Evolutionary conservation across 2,888 invertebrate genomes (phyloP).

Genomic region (Lampropteryx suffumata): DNA sequence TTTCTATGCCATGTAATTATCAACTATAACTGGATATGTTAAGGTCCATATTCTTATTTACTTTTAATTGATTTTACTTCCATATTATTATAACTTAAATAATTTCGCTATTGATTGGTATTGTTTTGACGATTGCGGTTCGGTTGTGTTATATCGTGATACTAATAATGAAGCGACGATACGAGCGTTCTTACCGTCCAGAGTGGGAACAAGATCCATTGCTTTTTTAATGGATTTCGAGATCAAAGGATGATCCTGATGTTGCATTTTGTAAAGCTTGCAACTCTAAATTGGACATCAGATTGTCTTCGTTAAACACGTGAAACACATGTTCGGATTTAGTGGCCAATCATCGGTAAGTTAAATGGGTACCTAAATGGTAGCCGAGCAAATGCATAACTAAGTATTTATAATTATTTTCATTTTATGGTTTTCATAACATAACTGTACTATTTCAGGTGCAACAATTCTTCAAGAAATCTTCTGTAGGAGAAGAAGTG

Average conservation of each 20-base stretch:
- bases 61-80: neutral
- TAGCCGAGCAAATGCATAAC: no score
- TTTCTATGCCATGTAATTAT: no score
- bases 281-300: conserved; percentile 5
- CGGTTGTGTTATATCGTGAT: no score
- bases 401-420: no score
- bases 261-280: conserved; percentile 12
- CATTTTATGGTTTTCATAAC: conserved; percentile 3
- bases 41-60: no score
- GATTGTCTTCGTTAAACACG: conserved; percentile 10
- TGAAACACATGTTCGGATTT: conserved; percentile 10
- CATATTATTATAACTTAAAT: no score
- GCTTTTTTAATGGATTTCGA: conserved; percentile 2
- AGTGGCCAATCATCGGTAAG: conserved; percentile 11
- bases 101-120: no score
- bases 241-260: conserved; percentile 3
- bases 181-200: conserved; percentile 1
- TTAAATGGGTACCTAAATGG: no score
- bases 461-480: neutral
- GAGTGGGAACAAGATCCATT: conserved; percentile 8
- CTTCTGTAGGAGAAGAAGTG: neutral
- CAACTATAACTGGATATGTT: no score
- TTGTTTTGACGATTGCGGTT: no score
- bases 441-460: neutral
- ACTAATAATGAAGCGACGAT: conserved; percentile 7